phyloP scores from a whole-genome alignment of 2,888 invertebrate genomes.

The Brachyopa scutellaris region DNA sequence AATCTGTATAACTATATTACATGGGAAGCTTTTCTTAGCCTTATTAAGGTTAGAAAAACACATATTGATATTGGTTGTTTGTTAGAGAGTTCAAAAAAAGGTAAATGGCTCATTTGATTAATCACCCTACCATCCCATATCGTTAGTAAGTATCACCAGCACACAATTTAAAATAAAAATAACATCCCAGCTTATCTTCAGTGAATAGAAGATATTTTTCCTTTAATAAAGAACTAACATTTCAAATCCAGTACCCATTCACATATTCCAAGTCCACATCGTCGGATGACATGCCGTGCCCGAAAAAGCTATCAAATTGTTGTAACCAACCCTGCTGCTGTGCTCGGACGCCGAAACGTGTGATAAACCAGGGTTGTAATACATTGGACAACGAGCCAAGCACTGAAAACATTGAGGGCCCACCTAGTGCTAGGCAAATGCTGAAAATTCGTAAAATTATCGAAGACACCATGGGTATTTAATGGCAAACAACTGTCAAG shows the following conservation, averaged over 20 bases:
- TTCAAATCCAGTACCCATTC: slow-evolving; percentile 73
- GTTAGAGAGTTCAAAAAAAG: too few species aligned
- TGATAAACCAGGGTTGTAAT: slow-evolving; percentile 68
- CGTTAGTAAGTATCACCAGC: too few species aligned
- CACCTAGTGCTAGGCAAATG: slow-evolving; percentile 46
- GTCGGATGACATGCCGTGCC: slow-evolving; percentile 70
- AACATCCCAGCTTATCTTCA: background rate
- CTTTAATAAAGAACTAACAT: background rate
- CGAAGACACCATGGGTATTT: slow-evolving; percentile 51
- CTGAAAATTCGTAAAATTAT: slow-evolving; percentile 50
- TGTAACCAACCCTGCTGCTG: slow-evolving; percentile 37
- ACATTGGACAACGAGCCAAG: slow-evolving; percentile 72
- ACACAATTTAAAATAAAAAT: background rate
- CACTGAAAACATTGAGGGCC: slow-evolving; percentile 16
- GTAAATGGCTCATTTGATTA: too few species aligned
- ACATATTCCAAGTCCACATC: slow-evolving; percentile 74
- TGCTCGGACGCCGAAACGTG: slow-evolving; percentile 15
- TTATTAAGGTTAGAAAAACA: too few species aligned
- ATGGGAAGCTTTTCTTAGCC: too few species aligned
- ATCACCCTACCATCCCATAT: too few species aligned
- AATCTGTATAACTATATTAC: too few species aligned
- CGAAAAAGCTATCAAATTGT: background rate
- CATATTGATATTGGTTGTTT: too few species aligned
- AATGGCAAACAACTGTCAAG: background rate
- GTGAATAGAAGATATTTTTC: background rate